Conservation (phyloP, 1,140 invertebrate genomes). For the Calliphora vicina region DNA sequence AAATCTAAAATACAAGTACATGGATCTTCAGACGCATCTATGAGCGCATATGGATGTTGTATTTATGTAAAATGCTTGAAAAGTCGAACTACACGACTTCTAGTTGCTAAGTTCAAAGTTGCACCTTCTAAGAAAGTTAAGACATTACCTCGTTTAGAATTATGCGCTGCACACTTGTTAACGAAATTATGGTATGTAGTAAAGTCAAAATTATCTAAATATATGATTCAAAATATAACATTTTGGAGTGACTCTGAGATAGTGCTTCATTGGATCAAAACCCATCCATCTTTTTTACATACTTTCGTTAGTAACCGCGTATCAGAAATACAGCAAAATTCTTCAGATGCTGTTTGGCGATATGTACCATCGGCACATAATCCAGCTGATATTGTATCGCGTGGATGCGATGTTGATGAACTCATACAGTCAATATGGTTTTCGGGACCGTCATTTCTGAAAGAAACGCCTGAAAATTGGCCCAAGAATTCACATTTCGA, state of each 20-base stretch:
- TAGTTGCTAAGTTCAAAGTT: slow-evolving; percentile 60
- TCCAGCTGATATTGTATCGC: slow-evolving; percentile 52
- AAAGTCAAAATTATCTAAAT: no score
- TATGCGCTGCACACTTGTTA: no score
- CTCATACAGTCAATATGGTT: no score
- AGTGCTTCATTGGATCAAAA: no score
- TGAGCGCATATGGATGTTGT: slow-evolving; percentile 56
- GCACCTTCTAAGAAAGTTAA: slow-evolving; percentile 57
- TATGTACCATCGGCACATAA: slow-evolving; percentile 49
- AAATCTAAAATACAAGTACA: slow-evolving; percentile 38
- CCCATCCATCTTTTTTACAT: slow-evolving; percentile 23
- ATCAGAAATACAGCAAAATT: slow-evolving; percentile 38
- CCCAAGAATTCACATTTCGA: no score
- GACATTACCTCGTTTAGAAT: slow-evolving; percentile 56
- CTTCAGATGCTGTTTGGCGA: slow-evolving; percentile 39
- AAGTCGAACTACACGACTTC: slow-evolving; percentile 43
- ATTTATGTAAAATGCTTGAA: slow-evolving; percentile 48
- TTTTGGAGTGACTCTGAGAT: no score
- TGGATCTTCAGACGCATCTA: slow-evolving; percentile 40
- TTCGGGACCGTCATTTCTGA: no score
- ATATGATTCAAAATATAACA: no score
- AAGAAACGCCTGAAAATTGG: no score
- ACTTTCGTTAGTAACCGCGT: slow-evolving; percentile 43
- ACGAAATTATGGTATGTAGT: no score
- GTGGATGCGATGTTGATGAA: slow-evolving; percentile 41